Base-by-base conservation (phyloP, 2,888 invertebrate species). In the Acanthosepion esculentum region DNA sequence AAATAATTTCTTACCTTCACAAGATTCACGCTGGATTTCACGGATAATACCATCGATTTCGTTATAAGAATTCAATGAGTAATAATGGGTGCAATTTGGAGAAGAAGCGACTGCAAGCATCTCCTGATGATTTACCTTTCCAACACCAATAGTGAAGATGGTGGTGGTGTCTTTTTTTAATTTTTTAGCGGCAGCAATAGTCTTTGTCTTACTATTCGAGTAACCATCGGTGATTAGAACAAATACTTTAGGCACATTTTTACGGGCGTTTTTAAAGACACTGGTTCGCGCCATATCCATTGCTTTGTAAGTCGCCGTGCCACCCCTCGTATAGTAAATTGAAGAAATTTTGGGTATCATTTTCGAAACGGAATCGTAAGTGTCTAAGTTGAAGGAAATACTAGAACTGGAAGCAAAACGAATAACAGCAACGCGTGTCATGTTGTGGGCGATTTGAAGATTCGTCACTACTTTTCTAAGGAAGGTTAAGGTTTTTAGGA, bases 181-280 rank as follows among this genome's bases (percentile, higher is more conserved):
- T 48, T 48, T 8, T 18, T 92, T 3, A 33, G 92, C 92, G 23
- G 41, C 92, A 2, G 48, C 23, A 0, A 92, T 5, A 10, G 92
- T 92, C 15, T 1, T 48, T 8, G 33, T 92, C 1, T 15, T 7
- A 23, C 48, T 92, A 92, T 92, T 48, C 7, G 92, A 92, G 10
- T 92, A 41, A 41, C 92, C 92, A 92, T 92, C 92, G 41, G 92
- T 92, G n/a, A 92, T 41, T 15, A 92, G 23, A 48, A 92, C 48
- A 26, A 92, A 33, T 26, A 92, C 92, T 92, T 18, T 92, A 26
- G 92, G n/a, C 7, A 41, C 92, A 33, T 26, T 41, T 33, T 10
- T 8, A 26, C 92, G n/a, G 23, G 92, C 48, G 0, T 48, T 10
- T 33, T 26, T 33, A 18, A n/a, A 8, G 33, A 92, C 33, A 48